These are phyloP conservation scores for Tenodera sinensis DNA, from an alignment of 2,888 invertebrate species.

Conservation along the genomic window DNA sequence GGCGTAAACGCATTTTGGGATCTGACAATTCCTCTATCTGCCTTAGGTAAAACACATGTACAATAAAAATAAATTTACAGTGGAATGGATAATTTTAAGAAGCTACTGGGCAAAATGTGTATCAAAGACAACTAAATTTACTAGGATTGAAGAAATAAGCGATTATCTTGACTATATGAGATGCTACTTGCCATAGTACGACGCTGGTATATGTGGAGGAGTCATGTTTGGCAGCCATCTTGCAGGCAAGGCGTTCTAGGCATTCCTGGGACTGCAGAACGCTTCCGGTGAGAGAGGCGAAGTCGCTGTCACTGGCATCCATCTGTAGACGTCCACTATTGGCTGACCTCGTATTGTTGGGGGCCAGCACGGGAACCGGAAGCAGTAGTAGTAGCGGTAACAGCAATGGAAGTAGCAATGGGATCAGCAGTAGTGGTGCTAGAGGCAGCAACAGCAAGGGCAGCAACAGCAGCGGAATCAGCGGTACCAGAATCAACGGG, in stretches of 20 bases:
- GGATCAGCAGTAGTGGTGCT: conserved; percentile 5
- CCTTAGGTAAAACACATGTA: no score
- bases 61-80: no score
- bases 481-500: conserved; percentile 7
- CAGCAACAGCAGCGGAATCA: conserved; percentile 18
- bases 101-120: no score
- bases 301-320: conserved; percentile 3
- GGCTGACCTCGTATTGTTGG: not conserved
- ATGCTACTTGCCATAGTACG: conserved; percentile 14
- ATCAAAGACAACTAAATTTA: no score
- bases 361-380: conserved; percentile 16
- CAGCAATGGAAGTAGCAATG: conserved; percentile 16
- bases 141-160: no score
- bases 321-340: not conserved
- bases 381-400: conserved; percentile 15
- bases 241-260: conserved; percentile 30
- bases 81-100: no score
- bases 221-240: conserved; percentile 24
- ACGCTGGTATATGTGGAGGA: conserved; percentile 12
- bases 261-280: conserved; percentile 28
- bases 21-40: no score
- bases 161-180: no score
- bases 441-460: conserved; percentile 15
- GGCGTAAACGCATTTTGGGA: no score
- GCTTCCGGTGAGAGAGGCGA: conserved; percentile 1